Evolutionary conservation across 2,797 vertebrate genomes (phyloP).

Genomic region (Dipus sagitta): DNA sequence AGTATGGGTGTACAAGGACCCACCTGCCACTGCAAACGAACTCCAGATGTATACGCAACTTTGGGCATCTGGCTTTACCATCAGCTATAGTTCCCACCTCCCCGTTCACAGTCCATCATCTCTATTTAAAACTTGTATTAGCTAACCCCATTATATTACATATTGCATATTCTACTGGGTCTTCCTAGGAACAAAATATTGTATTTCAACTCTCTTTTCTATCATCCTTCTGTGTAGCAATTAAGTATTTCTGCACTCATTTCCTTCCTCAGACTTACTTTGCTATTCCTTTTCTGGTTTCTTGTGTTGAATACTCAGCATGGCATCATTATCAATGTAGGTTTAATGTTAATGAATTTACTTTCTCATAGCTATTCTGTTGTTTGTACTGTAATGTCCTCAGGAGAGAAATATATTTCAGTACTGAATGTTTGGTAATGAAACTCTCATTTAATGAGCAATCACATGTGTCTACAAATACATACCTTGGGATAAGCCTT

Average conservation of each 20-base stretch:
- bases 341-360: not conserved
- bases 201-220: not conserved
- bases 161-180: slow-evolving; percentile 2
- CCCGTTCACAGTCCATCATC: not conserved
- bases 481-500: not conserved
- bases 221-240: slow-evolving; percentile 36
- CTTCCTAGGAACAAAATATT: slow-evolving; percentile 18
- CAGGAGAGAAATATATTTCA: slow-evolving; percentile 5
- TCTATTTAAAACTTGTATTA: not conserved
- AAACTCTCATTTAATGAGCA: not conserved
- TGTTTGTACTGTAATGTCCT: slow-evolving; percentile 1
- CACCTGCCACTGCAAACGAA: too few species aligned
- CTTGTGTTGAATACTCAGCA: not conserved
- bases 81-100: not conserved
- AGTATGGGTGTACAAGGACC: too few species aligned
- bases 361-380: not conserved
- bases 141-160: not conserved
- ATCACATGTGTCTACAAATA: not conserved
- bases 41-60: too few species aligned
- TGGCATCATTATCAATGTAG: not conserved
- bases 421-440: not conserved
- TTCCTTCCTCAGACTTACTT: not conserved
- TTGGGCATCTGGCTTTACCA: too few species aligned
- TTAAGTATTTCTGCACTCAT: slow-evolving; percentile 32
- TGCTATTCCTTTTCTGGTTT: slow-evolving; percentile 43